Conservation (phyloP, 2,888 invertebrate species). For the Calameuta filiformis region DNA sequence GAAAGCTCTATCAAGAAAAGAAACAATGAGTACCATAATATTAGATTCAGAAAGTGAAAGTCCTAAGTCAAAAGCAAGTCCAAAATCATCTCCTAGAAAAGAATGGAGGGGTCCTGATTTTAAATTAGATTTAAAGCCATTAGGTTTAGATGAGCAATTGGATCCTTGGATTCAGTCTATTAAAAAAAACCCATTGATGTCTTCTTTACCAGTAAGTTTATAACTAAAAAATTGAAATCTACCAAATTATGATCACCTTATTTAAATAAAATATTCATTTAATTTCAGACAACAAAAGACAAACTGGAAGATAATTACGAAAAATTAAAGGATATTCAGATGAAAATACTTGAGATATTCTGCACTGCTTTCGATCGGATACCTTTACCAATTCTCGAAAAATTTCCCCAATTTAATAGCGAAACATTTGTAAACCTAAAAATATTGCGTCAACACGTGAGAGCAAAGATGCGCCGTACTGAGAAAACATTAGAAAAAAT, state of each 20-base stretch:
- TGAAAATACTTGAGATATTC: conserved; percentile 74
- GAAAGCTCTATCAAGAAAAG: not conserved
- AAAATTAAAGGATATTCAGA: conserved; percentile 69
- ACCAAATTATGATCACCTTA: conserved; percentile 9
- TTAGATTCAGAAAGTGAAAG: conserved; percentile 42
- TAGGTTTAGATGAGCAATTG: conserved; percentile 51
- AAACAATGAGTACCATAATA: conserved; percentile 17
- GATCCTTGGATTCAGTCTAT: conserved; percentile 48
- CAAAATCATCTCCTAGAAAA: conserved; percentile 23
- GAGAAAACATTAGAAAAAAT: conserved; percentile 44
- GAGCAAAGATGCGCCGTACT: conserved; percentile 68
- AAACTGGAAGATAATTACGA: conserved; percentile 42
- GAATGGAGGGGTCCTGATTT: conserved; percentile 51
- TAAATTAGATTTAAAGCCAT: conserved; percentile 51
- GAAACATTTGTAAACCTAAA: conserved; percentile 71
- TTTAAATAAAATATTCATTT: conserved; percentile 8
- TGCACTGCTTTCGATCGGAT: conserved; percentile 73
- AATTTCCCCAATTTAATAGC: conserved; percentile 72
- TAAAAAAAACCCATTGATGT: conserved; percentile 46
- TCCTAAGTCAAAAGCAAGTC: conserved; percentile 22
- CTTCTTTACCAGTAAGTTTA: conserved; percentile 41
- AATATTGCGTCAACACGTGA: conserved; percentile 71
- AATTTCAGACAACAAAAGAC: conserved; percentile 40
- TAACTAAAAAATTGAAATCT: conserved; percentile 7
- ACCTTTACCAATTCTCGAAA: conserved; percentile 71